These are phyloP conservation scores for Philopotamus ludificatus DNA, from an alignment of 1,140 invertebrate species.

Conservation along the genomic window DNA sequence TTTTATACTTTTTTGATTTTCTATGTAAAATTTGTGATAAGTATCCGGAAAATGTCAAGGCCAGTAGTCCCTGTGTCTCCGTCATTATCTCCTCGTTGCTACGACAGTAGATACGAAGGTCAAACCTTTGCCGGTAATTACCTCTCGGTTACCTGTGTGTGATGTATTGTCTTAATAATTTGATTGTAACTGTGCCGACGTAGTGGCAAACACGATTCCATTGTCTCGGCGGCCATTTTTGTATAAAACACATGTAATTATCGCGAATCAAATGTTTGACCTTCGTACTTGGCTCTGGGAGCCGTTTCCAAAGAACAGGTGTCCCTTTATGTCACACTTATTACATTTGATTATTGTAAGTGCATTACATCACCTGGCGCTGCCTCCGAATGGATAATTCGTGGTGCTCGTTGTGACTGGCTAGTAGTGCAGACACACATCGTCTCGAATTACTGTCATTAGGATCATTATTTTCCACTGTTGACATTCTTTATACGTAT, in stretches of 20 bases:
- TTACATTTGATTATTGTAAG: neutral
- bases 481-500: no score
- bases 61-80: neutral
- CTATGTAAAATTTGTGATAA: no score
- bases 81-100: constrained; percentile 2
- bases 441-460: no score
- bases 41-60: constrained; percentile 27
- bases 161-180: constrained; percentile 35
- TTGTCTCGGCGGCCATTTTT: constrained; percentile 27
- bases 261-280: neutral
- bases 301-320: constrained; percentile 23
- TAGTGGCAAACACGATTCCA: constrained; percentile 18
- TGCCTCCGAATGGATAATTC: no score
- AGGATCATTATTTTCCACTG: no score
- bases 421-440: no score
- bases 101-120: constrained; percentile 27
- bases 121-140: constrained; percentile 24
- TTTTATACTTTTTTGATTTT: no score
- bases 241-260: neutral
- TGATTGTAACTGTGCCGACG: constrained; percentile 25
- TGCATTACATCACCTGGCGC: neutral
- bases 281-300: neutral
- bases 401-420: no score
- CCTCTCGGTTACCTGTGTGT: constrained; percentile 18
- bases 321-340: constrained; percentile 9